phyloP scores from a whole-genome alignment of 2,797 vertebrate genomes.

The Micromesistius poutassou region DNA sequence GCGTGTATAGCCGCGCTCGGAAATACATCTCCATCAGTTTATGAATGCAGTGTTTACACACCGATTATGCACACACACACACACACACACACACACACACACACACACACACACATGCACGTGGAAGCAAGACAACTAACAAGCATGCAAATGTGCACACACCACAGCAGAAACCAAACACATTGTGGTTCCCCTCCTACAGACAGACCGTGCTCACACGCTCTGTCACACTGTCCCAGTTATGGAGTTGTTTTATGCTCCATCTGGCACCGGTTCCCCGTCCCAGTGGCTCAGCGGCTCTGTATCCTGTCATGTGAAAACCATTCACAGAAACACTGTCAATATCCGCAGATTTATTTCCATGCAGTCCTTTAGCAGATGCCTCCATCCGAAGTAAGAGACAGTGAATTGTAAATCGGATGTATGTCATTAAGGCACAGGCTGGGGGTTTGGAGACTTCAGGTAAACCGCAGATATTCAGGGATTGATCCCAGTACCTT shows the following conservation, averaged over 20 bases:
- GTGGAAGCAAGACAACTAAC: not conserved
- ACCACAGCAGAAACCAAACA: constrained; percentile 1
- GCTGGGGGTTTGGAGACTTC: not conserved
- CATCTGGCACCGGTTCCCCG: constrained; percentile 11
- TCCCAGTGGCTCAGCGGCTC: constrained; percentile 14
- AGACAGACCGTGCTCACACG: not conserved
- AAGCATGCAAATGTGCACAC: constrained; percentile 6
- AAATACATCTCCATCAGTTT: not conserved
- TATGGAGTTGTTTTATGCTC: constrained; percentile 3
- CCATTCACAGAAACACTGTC: constrained; percentile 5
- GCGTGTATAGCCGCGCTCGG: not conserved
- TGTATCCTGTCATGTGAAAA: constrained; percentile 17
- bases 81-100: not conserved
- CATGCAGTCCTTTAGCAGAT: not conserved
- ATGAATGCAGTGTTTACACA: not conserved
- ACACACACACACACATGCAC: not conserved
- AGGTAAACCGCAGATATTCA: not conserved
- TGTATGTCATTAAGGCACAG: not conserved
- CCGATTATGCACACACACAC: not conserved
- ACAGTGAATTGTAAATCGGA: not conserved
- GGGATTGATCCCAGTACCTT: not conserved
- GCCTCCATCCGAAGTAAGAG: not conserved
- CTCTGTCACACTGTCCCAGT: constrained; percentile 1
- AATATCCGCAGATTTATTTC: not conserved
- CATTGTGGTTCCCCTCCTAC: not conserved